Evolutionary conservation across 2,113 vertebrate genomes (phyloP), one percentile per base, ranked within the genome.

Genomic region (Oreotragus oreotragus): DNA sequence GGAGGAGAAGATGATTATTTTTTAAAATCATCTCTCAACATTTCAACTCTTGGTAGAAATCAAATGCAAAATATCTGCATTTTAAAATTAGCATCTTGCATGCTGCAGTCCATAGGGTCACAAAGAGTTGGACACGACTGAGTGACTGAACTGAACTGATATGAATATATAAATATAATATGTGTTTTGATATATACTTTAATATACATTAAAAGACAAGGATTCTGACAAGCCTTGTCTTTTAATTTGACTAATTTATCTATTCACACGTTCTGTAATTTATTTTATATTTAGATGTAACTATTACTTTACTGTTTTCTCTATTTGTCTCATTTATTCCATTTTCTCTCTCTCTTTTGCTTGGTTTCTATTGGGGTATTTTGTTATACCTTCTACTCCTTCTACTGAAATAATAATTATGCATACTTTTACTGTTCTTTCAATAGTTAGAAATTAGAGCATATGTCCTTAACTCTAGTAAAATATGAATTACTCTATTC

Each of bases 21-120:
- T 98, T 98, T 95, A 43, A 94, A 96, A 92, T 98, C 95, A 96
- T 98, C 96, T 97, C 90, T 98, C 96, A 92, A 98, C 97, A 97
- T 98, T 98, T 98, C 98, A 98, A 95, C 64, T 95, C 98, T 98
- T 90, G 97, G 97, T 97, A 98, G 98, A 98, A 99, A 98, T 97
- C 98, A 98, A 98, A 99, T 98, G 98, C 98, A 98, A 98, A 99
- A 76, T 98, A 98, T 91, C 96, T 98, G 98, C 98, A 93, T 19
- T 98, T 98, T 99, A 17, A n/a, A 66, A 66, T 66, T 66, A 66
- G 16, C 62, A 19, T 66, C 2, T 36, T 36, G 17, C n/a, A 3
- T 36, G n/a, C 64, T 70, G n/a, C 17, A 11, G 19, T 11, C 17
- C 9, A 36, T 36, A 17, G n/a, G 64, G n/a, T 36, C 17, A 11